phyloP scores from a whole-genome alignment of 2,113 vertebrate genomes.

The Sinocyclocheilus rhinocerous region DNA sequence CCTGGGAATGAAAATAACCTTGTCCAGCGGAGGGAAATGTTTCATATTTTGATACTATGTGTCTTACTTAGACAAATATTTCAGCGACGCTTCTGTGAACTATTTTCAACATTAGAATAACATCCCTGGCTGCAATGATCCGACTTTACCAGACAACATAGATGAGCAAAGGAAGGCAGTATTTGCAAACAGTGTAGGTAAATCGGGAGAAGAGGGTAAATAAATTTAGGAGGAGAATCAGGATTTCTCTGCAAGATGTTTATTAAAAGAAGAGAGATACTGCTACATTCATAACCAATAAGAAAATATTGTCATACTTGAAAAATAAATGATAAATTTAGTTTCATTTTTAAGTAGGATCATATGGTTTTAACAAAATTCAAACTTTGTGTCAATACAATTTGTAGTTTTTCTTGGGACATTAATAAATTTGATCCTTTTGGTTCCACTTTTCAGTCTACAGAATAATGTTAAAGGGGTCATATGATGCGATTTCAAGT shows the following conservation, averaged over 20 bases:
- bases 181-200: constrained; percentile 29
- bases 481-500: too few relatives aligned
- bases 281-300: neutral
- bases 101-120: neutral
- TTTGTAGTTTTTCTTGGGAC: too few relatives aligned
- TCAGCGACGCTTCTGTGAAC: neutral
- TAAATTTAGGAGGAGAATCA: constrained; percentile 1
- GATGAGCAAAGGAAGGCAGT: constrained; percentile 4
- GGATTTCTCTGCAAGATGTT: constrained; percentile 10
- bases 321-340: neutral
- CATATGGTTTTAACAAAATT: neutral
- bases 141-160: neutral
- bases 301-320: neutral
- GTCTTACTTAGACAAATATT: neutral
- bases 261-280: neutral
- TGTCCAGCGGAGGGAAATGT: constrained; percentile 15
- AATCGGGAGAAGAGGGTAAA: neutral
- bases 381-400: neutral
- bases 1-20: neutral
- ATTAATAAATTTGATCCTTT: neutral
- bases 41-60: constrained; percentile 20
- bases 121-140: neutral
- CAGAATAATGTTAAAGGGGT: neutral
- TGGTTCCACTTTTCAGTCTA: neutral
- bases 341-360: neutral